Base-by-base conservation (phyloP, 2,888 invertebrate species). In the Andrena trimmerana region DNA sequence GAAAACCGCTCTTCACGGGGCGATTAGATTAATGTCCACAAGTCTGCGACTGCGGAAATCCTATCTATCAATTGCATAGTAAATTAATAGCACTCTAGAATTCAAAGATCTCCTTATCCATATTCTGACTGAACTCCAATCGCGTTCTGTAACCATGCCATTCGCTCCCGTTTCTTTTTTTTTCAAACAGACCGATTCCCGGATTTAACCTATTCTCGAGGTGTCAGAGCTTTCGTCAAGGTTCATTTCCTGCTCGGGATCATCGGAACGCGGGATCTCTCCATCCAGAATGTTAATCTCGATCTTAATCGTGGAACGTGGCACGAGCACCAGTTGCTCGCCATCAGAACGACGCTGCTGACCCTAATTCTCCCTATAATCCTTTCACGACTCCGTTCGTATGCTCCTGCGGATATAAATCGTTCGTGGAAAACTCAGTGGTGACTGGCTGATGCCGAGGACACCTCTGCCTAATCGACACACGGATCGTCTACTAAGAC, bases 301-400 rank as follows among this genome's bases (percentile, higher is more conserved):
- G 83, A 71, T 78, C 74, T 72, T 75, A 78, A 78, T 83, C 83
- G 27, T 60, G 36, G 36, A 31, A 36, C n/a, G 10, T 33, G 33
- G 36, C 42, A n/a, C 24, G 36, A 57, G 29, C 65, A 24, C 52
- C 52, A 50, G 74, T 67, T 70, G 29, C 65, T 27, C 52, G 60
- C 70, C 52, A 36, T 62, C 78, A 60, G 57, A 79, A 81, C 74
- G 63, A 71, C 60, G 73, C 78, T 66, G 77, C 78, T 76, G 86
- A 79, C 79, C 86, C 75, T 86, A 81, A 87, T 86, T 83, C 81
- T 33, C 52, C 52, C 57, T 65, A 73, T 81, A 84, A 88, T 87
- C 83, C 88, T 73, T 79, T 73, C 70, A 83, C 69, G 81, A 59
- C 42, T 57, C 57, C 60, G 60, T 82, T 82, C 82, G 73, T 76